Percentiles rank a stretch among this genome's conserved stretches.
Evolutionary conservation across 2,888 invertebrate genomes (phyloP).

Genomic region (Ichneumoninae sp.): DNA sequence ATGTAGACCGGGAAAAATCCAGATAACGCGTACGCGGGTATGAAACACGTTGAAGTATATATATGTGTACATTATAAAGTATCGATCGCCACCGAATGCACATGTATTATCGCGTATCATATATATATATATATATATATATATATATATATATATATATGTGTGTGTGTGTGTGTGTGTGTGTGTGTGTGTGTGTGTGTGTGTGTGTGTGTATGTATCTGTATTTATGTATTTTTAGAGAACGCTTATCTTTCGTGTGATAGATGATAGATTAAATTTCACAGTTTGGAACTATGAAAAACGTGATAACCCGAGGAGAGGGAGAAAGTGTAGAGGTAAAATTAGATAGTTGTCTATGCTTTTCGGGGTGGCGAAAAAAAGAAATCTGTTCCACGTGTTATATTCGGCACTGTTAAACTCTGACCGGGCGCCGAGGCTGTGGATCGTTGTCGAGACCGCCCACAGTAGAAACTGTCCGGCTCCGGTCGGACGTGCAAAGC

Average conservation of each 20-base stretch:
- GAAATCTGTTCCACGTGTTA: background rate
- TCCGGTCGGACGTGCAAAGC: slow-evolving; percentile 53
- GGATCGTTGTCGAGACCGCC: background rate
- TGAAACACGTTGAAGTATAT: slow-evolving; percentile 4
- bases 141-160: slow-evolving; percentile 47
- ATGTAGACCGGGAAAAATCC: slow-evolving; percentile 71
- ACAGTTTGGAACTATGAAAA: background rate
- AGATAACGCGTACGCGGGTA: slow-evolving; percentile 71
- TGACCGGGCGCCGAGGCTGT: slow-evolving; percentile 4
- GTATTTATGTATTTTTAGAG: slow-evolving; percentile 44
- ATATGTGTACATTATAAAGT: slow-evolving; percentile 39
- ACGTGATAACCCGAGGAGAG: background rate
- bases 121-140: slow-evolving; percentile 8
- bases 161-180: too few species aligned
- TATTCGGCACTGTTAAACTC: slow-evolving; percentile 27
- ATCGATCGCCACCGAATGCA: slow-evolving; percentile 70
- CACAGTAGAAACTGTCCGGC: slow-evolving; percentile 46
- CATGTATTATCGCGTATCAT: slow-evolving; percentile 13
- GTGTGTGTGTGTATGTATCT: too few species aligned
- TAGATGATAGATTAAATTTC: slow-evolving; percentile 14
- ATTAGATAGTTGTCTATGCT: background rate
- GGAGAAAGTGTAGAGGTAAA: background rate
- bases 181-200: too few species aligned
- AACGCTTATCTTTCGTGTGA: background rate
- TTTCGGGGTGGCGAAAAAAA: background rate